phyloP scores from a whole-genome alignment of 2,113 vertebrate species.

The Corythornis madagascariensis region DNA sequence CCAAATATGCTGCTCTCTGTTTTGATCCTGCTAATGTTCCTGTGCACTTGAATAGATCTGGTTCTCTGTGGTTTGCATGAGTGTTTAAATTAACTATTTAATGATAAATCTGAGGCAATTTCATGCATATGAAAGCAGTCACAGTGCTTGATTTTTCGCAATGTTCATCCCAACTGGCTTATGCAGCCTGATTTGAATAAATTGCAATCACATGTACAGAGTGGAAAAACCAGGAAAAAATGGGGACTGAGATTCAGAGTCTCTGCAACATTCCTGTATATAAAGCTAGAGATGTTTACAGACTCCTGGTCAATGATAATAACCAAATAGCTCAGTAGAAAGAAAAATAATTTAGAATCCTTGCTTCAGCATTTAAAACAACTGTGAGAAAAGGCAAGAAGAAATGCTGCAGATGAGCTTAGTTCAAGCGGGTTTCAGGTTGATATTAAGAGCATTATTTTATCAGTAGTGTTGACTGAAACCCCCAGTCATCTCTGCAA shows the following conservation, averaged over 20 bases:
- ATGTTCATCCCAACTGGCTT: neutral
- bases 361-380: neutral
- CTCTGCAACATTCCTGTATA: neutral
- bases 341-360: neutral
- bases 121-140: constrained; percentile 4
- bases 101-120: neutral
- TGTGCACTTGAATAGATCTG: neutral
- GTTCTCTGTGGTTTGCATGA: neutral
- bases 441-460: neutral
- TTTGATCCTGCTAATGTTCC: neutral
- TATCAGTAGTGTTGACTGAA: constrained; percentile 14
- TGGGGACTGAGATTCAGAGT: neutral
- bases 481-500: neutral
- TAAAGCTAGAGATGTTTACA: neutral
- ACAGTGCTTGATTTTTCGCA: neutral
- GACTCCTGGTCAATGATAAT: neutral
- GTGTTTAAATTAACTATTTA: neutral
- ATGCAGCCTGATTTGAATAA: constrained; percentile 3
- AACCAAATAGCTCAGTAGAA: neutral
- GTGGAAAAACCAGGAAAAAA: neutral
- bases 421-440: neutral
- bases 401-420: constrained; percentile 6
- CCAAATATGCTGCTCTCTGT: neutral
- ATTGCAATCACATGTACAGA: neutral
- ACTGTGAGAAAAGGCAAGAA: neutral